Percentiles rank a stretch among this genome's conserved stretches.
Conservation (phyloP, 2,113 vertebrate genomes). For the Natator depressus region DNA sequence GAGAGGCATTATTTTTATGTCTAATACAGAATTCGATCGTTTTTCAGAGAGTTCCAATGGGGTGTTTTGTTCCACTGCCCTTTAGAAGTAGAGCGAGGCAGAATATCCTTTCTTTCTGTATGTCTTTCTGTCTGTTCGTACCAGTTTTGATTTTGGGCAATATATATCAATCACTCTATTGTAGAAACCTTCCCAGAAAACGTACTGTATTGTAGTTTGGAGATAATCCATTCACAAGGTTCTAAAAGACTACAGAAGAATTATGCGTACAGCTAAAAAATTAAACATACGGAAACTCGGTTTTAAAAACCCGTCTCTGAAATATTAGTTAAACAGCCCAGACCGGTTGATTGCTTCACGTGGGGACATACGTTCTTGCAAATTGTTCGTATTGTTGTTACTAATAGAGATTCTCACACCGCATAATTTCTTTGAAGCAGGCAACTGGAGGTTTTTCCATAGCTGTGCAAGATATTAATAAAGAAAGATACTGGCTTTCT, state of each 20-base stretch:
- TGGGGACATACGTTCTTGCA: slow-evolving; percentile 64
- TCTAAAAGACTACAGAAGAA: slow-evolving; percentile 33
- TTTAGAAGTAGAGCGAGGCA: not conserved
- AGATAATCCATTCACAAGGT: slow-evolving; percentile 17
- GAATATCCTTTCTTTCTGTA: slow-evolving; percentile 14
- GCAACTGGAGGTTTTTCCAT: slow-evolving; percentile 54
- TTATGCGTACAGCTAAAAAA: slow-evolving; percentile 36
- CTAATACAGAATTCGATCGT: not conserved
- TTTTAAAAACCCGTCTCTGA: slow-evolving; percentile 55
- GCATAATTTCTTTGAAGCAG: slow-evolving; percentile 56
- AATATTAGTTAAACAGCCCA: slow-evolving; percentile 72
- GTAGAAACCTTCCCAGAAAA: slow-evolving; percentile 9
- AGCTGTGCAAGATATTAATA: slow-evolving; percentile 70
- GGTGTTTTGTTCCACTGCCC: not conserved
- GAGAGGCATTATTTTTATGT: not conserved
- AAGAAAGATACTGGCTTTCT: slow-evolving; percentile 53
- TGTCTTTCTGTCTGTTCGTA: not conserved
- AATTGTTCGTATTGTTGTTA: slow-evolving; percentile 71
- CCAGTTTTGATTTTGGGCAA: not conserved
- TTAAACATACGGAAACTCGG: slow-evolving; percentile 58
- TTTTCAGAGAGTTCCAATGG: not conserved
- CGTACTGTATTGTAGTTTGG: not conserved
- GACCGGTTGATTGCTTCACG: slow-evolving; percentile 67
- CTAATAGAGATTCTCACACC: slow-evolving; percentile 70
- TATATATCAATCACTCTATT: rapidly evolving